Evolutionary conservation across 92 coral and sea anemone genomes (phyloP), one percentile per base, ranked within the genome.

Genomic region (Paramuricea clavata): DNA sequence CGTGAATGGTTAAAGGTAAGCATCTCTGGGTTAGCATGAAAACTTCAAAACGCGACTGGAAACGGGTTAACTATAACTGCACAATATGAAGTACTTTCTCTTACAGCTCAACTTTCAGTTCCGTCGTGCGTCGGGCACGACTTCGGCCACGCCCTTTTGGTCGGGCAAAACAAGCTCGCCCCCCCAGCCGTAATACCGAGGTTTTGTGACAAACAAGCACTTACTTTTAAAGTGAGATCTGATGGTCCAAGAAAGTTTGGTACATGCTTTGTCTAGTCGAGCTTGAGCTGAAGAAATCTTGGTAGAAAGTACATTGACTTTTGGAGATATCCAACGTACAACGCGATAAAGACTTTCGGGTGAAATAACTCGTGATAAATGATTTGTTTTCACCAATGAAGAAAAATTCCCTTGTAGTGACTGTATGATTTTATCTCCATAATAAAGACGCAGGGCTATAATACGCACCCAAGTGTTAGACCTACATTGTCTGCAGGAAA

Each of bases 331-430:
- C 57, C 32, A 54, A 17, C 84, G 49, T 1, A 79, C 84, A 17
- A 61, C 42, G 8, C 76, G 91, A 59, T 88, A 76, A 73, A 82
- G 86, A 62, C 56, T 83, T 57, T 83, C 83, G 21, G 83, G 49
- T 81, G 91, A 72, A 25, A 83, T 22, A 30, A 32, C 35, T 60
- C 76, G 30, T 67, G 76, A 41, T 21, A 75, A 47, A 60, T 50
- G 91, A 30, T 73, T 79, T 0, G 19, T 10, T 61, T 31, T 59
- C 13, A 47, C n/a, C 31, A 44, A 17, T 13, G 34, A 8, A 31
- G 35, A n/a, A 16, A 59, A 26, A 32, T 15, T 79, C 36, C 57
- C 22, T 2, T 33, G 43, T 17, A 50, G 44, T 52, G 44, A 32
- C 33, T 27, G 71, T 15, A 79, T 32, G 31, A 79, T 79, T 15